Evolutionary conservation across 2,113 vertebrate genomes (phyloP), one percentile per base, ranked within the genome.

Genomic region (Microtus pennsylvanicus): DNA sequence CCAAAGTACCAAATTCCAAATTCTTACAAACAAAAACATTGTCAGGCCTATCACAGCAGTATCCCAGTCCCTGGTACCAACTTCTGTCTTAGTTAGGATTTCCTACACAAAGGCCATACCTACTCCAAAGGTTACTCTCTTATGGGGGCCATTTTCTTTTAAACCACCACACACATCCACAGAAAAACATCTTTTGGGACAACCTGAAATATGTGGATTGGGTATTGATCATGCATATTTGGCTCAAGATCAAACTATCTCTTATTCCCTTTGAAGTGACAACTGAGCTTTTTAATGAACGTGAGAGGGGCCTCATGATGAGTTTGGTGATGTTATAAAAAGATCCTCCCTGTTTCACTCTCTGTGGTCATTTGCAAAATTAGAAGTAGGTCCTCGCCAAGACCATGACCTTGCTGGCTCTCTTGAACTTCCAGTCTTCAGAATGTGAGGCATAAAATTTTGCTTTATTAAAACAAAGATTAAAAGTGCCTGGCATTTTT

Each of bases 231-330:
- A 16, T 7, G 14, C 28, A 42, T 50, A 10, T 9, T 50, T 77
- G 42, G 75, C 75, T 77, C 75, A 50, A 78, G 76, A 52, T 33
- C 30, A 50, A 33, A 19, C 28, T 33, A 33, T 33, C 45, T 33
- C 47, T 78, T 78, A 30, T 33, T 78, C 28, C 76, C 76, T 50
- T 78, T 50, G 76, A 78, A 78, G 28, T 55, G 30, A 35, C 16
- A 16, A 12, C 33, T 38, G 21, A 11, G 3, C 28, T 42, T 83
- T 83, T 83, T 83, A 42, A 30, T 42, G 24, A 19, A 14, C 1
- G 0, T 19, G 61, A 5, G 69, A 1, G 55, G 55, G 13, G n/a
- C 1, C 14, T n/a, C n/a, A 19, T 45, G 38, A 33, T 30, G 3
- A 63, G 7, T 4, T 45, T 65, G 16, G 38, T 45, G 24, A 26